phyloP scores from a whole-genome alignment of 2,113 vertebrate genomes.

The Ranitomeya variabilis region DNA sequence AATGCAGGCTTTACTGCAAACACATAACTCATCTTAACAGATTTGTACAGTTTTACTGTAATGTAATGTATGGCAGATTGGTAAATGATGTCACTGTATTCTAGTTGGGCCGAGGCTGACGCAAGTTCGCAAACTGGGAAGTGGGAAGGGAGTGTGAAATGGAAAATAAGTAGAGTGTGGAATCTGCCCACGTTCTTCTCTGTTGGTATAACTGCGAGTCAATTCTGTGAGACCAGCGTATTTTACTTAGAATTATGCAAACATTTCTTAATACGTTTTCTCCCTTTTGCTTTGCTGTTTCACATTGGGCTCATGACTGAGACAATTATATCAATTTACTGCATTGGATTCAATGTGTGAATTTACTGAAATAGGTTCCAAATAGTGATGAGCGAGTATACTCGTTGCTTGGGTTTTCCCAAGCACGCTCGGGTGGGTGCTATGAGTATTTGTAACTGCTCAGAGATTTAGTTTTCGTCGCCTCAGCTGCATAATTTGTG shows the following conservation, averaged over 20 bases:
- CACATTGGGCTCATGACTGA: conserved; percentile 9
- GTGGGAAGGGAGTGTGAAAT: neutral
- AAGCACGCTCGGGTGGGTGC: no score
- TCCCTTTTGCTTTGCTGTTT: neutral
- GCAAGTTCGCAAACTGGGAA: neutral
- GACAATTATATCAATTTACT: conserved; percentile 22
- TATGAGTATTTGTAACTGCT: no score
- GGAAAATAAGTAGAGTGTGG: neutral
- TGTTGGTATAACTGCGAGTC: neutral
- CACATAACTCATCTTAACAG: conserved; percentile 44
- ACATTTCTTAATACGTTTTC: neutral
- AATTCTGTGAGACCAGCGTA: neutral
- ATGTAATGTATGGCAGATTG: conserved; percentile 26
- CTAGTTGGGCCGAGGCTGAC: neutral
- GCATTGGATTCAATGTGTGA: neutral
- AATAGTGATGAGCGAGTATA: no score
- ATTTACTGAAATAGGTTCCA: conserved; percentile 18
- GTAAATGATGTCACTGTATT: conserved; percentile 26
- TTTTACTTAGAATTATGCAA: conserved; percentile 21
- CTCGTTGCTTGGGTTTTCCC: no score
- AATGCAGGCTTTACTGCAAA: conserved; percentile 28
- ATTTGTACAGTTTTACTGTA: conserved; percentile 36
- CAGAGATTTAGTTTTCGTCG: no score
- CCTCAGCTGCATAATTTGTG: no score
- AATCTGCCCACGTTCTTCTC: neutral